These are phyloP conservation scores for Drosophila neutralis DNA, from an alignment of 2,888 invertebrate species.

Conservation along the genomic window DNA sequence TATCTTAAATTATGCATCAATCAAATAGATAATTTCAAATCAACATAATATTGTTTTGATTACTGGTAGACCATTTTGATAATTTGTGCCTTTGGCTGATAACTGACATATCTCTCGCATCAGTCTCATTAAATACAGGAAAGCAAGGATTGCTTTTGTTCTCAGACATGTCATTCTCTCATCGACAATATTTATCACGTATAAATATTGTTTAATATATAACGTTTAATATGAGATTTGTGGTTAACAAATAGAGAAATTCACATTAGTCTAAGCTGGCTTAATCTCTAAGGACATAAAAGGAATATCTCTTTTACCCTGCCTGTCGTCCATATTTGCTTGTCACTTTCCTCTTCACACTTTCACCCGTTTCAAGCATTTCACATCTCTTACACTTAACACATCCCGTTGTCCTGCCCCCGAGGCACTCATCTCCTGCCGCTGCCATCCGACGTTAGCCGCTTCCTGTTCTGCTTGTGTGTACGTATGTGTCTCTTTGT, in stretches of 20 bases:
- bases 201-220: neutral
- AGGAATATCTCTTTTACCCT: constrained; percentile 5
- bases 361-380: constrained; percentile 41
- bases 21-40: neutral
- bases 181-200: neutral
- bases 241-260: neutral
- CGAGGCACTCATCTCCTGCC: constrained; percentile 29
- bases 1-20: neutral
- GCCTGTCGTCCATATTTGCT: constrained; percentile 39
- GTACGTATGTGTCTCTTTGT: neutral
- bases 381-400: constrained; percentile 62
- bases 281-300: neutral
- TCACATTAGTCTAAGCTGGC: neutral
- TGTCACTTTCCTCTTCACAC: constrained; percentile 43
- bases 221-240: neutral
- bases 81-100: neutral
- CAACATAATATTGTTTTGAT: neutral
- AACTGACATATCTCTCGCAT: neutral
- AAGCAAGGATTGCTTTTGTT: neutral
- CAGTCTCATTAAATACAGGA: neutral
- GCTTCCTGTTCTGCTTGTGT: constrained; percentile 54
- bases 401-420: constrained; percentile 64
- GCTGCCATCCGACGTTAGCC: constrained; percentile 61
- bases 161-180: neutral
- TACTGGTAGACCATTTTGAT: neutral